Evolutionary conservation across 2,797 vertebrate genomes (phyloP), one percentile per base, ranked within the genome.

Genomic region (Denticeps clupeoides): DNA sequence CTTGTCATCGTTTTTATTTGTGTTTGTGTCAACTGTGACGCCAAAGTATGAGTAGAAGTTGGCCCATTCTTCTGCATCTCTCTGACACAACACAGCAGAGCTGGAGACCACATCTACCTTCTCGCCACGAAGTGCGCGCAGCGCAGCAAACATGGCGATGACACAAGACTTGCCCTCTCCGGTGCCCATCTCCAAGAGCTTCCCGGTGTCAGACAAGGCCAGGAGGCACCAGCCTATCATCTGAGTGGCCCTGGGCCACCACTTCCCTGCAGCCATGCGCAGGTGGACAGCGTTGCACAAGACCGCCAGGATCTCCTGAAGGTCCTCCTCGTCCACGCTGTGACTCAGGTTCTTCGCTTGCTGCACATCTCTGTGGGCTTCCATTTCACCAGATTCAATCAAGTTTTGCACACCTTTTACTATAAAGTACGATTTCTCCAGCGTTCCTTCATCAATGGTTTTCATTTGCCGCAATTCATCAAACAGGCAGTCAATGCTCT

Each of bases 161-260:
- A 68, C 62, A 15, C 61, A 64, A 19, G 69, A 73, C 11, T 73
- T 73, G 3, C 71, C 68, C 7, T 73, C 68, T 29, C 65, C 64
- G 23, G 71, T 73, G 19, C 65, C 59, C 53, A 70, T 64, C 42
- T 72, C 64, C 41, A 73, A 45, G 7, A 73, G 58, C 23, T 56
- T 68, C 4, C 65, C 65, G 45, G 22, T 53, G 28, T 52, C 47
- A 24, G 64, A 47, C 42, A 59, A 22, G n/a, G 47, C 43, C 50
- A 73, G 37, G 18, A 73, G 23, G 29, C 69, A 68, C 71, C 71
- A 73, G 49, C 57, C 67, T 4, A 60, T 59, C 67, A 72, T 60
- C 12, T 73, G 69, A 42, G 55, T 72, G 38, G 16, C 45, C 49
- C 53, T 59, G 47, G 62, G 60, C 60, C 55, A 65, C 47, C 18